These are phyloP conservation scores for Notolepis coatsorum DNA, from an alignment of 2,797 vertebrate genomes.

Conservation along the genomic window DNA sequence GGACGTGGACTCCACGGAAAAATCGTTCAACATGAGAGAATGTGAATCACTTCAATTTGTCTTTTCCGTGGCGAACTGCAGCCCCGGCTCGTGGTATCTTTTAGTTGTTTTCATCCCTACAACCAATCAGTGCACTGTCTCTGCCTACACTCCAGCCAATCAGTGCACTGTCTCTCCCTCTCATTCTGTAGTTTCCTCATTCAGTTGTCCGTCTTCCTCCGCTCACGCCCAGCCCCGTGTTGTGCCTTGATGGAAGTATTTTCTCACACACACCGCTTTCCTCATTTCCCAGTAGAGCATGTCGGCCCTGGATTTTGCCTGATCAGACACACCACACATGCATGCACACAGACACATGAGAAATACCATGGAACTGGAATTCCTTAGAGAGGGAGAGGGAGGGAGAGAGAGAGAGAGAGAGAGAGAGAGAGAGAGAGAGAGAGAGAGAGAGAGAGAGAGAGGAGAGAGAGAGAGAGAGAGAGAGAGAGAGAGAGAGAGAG, in stretches of 20 bases:
- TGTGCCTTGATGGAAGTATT: neutral
- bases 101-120: no score
- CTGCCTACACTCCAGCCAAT: no score
- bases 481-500: neutral
- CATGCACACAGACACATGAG: conserved; percentile 22
- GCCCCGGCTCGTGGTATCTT: no score
- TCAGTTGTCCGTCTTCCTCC: neutral
- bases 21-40: no score
- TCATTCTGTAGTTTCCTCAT: neutral
- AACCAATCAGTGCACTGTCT: no score
- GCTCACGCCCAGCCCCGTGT: neutral
- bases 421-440: neutral
- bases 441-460: conserved; percentile 12
- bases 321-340: conserved; percentile 43
- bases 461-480: conserved; percentile 6
- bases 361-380: neutral
- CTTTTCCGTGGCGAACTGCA: no score
- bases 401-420: neutral
- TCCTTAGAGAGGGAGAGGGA: neutral
- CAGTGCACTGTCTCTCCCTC: no score
- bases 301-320: conserved; percentile 33
- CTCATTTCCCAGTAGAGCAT: conserved; percentile 43
- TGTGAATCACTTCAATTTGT: no score
- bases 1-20: no score
- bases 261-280: neutral